Percentiles rank a stretch among this genome's conserved stretches.
These are phyloP conservation scores for Gasteruption jaculator DNA, from an alignment of 2,888 invertebrate genomes.

Conservation along the genomic window DNA sequence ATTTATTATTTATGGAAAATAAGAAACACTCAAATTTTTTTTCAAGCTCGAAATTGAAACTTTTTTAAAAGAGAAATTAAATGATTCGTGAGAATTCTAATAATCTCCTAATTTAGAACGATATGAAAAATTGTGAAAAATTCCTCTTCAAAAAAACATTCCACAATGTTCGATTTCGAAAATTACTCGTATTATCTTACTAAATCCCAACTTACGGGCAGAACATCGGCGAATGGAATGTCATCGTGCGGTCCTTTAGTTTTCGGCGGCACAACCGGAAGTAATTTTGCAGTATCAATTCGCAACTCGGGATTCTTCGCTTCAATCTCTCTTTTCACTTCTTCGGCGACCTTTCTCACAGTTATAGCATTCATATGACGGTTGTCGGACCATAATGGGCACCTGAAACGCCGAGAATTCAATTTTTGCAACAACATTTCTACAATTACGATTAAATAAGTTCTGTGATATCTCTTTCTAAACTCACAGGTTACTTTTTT, in stretches of 20 bases:
- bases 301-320: conserved; percentile 42
- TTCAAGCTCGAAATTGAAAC: too few relatives aligned
- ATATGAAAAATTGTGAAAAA: too few relatives aligned
- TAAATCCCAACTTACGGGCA: conserved; percentile 25
- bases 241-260: conserved; percentile 28
- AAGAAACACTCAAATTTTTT: too few relatives aligned
- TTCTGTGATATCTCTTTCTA: too few relatives aligned
- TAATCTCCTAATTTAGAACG: too few relatives aligned
- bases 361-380: conserved; percentile 43
- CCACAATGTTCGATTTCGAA: not conserved
- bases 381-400: conserved; percentile 52
- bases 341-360: conserved; percentile 48
- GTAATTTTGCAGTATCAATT: conserved; percentile 38
- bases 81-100: not conserved
- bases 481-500: conserved; percentile 38
- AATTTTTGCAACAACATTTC: too few relatives aligned
- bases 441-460: too few relatives aligned
- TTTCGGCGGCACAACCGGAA: conserved; percentile 30
- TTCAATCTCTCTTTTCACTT: conserved; percentile 44
- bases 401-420: too few relatives aligned
- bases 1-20: too few relatives aligned
- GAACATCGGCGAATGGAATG: conserved; percentile 21
- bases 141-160: too few relatives aligned
- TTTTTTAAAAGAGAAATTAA: too few relatives aligned
- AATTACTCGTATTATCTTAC: not conserved